Percentiles rank a stretch among this genome's conserved stretches.
Evolutionary conservation across 2,797 vertebrate genomes (phyloP).

Genomic region (Kryptopterus vitreolus): DNA sequence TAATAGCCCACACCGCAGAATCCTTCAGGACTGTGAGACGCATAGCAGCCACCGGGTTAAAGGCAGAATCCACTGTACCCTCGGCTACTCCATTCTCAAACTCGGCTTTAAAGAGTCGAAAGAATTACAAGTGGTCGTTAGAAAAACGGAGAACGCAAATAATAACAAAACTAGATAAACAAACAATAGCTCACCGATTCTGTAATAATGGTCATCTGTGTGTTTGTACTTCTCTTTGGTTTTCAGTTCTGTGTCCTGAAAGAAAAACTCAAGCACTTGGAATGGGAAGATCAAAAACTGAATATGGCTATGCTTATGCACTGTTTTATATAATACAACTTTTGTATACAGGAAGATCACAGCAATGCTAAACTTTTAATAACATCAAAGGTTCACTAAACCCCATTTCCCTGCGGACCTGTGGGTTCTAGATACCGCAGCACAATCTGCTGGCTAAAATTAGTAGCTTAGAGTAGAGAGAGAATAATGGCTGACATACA

Average conservation of each 20-base stretch:
- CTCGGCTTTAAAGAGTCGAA: slow-evolving; percentile 73
- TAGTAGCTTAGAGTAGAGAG: slow-evolving; percentile 21
- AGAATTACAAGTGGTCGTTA: neutral
- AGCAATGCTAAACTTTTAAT: slow-evolving; percentile 13
- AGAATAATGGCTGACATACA: neutral
- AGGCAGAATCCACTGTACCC: slow-evolving; percentile 81
- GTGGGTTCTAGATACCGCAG: neutral
- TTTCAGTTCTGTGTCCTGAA: slow-evolving; percentile 73
- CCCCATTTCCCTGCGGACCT: slow-evolving; percentile 30
- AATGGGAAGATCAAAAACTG: neutral
- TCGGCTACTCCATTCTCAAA: slow-evolving; percentile 93
- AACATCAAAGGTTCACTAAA: slow-evolving; percentile 39
- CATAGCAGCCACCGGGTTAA: slow-evolving; percentile 90
- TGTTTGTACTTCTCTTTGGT: slow-evolving; percentile 90
- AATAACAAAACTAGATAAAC: neutral
- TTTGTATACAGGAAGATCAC: neutral
- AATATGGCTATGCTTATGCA: neutral
- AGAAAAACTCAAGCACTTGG: neutral
- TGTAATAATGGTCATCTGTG: slow-evolving; percentile 91
- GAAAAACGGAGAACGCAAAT: neutral
- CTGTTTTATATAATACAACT: slow-evolving; percentile 1
- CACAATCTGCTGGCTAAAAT: slow-evolving; percentile 45
- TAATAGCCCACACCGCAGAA: slow-evolving; percentile 94
- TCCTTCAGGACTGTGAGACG: slow-evolving; percentile 90
- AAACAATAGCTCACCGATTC: slow-evolving; percentile 82